A percentile compares a stretch with the other conserved stretches of the same genome.
Evolutionary conservation across 2,797 vertebrate species (phyloP).

Genomic region (Pristis pectinata): DNA sequence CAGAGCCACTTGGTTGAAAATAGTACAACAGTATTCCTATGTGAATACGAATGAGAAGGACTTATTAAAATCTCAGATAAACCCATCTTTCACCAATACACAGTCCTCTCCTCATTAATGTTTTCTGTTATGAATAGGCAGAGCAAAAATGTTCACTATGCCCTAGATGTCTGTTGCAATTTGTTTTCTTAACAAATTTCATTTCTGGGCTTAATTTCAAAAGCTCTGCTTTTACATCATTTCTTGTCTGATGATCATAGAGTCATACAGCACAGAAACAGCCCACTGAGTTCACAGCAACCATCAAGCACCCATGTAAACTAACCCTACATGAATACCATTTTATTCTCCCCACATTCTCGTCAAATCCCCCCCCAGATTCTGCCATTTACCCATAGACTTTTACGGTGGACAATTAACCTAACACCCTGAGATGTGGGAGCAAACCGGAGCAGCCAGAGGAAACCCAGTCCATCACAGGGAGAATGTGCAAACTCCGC

Average conservation of each 20-base stretch:
- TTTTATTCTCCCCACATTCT: too few relatives aligned
- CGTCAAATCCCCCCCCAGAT: too few relatives aligned
- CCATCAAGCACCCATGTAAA: too few relatives aligned
- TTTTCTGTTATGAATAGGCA: background rate
- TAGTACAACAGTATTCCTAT: background rate
- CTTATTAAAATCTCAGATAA: conserved; percentile 19
- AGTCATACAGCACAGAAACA: too few relatives aligned
- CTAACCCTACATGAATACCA: too few relatives aligned
- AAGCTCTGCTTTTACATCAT: background rate
- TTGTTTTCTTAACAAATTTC: background rate
- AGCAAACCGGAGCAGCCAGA: too few relatives aligned
- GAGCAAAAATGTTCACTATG: background rate
- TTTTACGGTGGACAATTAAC: too few relatives aligned
- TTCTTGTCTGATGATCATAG: background rate
- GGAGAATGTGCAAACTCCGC: too few relatives aligned
- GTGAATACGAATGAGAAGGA: conserved; percentile 11
- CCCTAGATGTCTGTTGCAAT: background rate
- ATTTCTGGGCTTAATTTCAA: background rate
- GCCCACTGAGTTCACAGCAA: too few relatives aligned
- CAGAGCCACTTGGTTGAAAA: background rate
- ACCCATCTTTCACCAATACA: background rate
- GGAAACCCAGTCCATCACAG: too few relatives aligned
- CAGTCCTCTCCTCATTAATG: background rate
- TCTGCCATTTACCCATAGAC: too few relatives aligned
- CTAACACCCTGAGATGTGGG: too few relatives aligned